Percentiles rank a stretch among this genome's conserved stretches.
Evolutionary conservation across 1,140 invertebrate species (phyloP).

Genomic region (Atta texana): DNA sequence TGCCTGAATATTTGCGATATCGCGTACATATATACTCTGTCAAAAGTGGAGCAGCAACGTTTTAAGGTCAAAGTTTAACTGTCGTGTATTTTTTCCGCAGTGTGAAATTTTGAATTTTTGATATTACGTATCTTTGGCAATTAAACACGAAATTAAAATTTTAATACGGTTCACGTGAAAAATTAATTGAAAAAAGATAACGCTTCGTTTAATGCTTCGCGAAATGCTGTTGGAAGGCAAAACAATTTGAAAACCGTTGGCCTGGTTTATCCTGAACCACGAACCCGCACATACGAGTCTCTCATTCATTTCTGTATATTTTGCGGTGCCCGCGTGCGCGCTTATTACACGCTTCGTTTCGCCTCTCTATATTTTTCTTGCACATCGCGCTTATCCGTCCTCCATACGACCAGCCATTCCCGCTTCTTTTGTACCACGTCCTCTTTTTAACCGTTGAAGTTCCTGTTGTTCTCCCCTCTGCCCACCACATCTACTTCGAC

Average conservation of each 20-base stretch:
- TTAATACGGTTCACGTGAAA: not conserved
- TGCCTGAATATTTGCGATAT: not conserved
- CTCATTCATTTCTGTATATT: not conserved
- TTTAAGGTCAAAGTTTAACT: constrained; percentile 37
- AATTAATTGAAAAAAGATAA: not conserved
- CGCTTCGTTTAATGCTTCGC: not conserved
- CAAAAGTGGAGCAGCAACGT: not conserved
- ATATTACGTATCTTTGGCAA: not conserved
- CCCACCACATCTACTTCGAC: not conserved
- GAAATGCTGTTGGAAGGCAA: not conserved
- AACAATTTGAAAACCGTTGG: not conserved
- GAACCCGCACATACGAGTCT: too few species aligned
- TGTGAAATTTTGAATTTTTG: constrained; percentile 15
- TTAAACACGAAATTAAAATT: not conserved
- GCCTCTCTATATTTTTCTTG: constrained; percentile 5
- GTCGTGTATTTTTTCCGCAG: not conserved
- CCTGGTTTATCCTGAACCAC: not conserved
- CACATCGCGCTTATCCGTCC: not conserved
- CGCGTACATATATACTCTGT: not conserved
- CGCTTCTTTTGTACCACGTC: not conserved
- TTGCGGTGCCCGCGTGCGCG: not conserved
- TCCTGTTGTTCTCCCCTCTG: not conserved
- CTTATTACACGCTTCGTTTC: not conserved
- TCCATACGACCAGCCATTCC: constrained; percentile 2
- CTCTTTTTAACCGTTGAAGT: not conserved